Evolutionary conservation across 2,113 vertebrate genomes (phyloP).

Genomic region (Mungos mungo): DNA sequence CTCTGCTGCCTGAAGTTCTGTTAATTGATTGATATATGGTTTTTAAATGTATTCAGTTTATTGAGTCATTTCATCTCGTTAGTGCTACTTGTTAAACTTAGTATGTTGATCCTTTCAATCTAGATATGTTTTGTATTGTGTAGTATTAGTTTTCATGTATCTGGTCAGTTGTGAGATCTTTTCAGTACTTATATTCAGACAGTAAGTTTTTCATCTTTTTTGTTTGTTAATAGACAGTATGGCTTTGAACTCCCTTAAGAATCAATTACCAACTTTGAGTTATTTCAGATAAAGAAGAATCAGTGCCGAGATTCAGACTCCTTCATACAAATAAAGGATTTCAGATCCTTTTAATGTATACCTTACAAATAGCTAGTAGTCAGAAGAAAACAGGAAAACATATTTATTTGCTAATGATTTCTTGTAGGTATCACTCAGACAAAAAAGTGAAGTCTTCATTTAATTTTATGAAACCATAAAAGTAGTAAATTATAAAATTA

Average conservation of each 20-base stretch:
- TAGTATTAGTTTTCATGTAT: neutral
- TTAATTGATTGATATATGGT: neutral
- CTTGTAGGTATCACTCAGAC: neutral
- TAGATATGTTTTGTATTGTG: neutral
- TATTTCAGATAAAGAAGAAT: neutral
- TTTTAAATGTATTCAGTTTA: neutral
- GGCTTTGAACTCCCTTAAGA: neutral
- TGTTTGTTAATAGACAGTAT: neutral
- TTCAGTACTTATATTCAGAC: neutral
- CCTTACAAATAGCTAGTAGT: constrained; percentile 35
- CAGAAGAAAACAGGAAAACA: constrained; percentile 7
- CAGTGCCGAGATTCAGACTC: neutral
- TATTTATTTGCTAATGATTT: constrained; percentile 38
- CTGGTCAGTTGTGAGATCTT: neutral
- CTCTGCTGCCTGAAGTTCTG: neutral
- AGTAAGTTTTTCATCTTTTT: neutral
- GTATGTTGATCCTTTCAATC: neutral
- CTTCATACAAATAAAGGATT: neutral
- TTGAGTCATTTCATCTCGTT: neutral
- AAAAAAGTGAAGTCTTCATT: neutral
- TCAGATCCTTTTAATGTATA: neutral
- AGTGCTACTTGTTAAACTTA: neutral
- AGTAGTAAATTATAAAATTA: constrained; percentile 11
- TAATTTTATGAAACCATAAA: constrained; percentile 52
- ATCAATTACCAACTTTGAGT: neutral